Percentiles rank a stretch among this genome's conserved stretches.
These are phyloP conservation scores for Branchinecta lynchi DNA, from an alignment of 1,140 invertebrate genomes.

Conservation along the genomic window DNA sequence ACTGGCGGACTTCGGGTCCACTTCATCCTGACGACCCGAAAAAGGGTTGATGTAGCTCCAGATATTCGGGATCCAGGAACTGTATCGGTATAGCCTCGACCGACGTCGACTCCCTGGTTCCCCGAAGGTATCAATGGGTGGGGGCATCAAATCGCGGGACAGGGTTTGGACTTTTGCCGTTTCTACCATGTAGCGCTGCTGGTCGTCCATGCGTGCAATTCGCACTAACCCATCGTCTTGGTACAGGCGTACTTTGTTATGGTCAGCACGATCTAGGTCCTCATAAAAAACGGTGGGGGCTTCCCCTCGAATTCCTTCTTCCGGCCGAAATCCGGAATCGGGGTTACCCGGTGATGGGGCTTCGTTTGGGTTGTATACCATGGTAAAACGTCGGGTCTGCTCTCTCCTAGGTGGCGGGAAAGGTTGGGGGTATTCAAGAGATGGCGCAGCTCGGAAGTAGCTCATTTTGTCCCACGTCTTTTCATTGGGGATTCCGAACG, in stretches of 20 bases:
- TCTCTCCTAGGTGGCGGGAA: neutral
- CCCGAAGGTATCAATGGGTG: neutral
- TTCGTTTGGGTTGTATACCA: conserved; percentile 3
- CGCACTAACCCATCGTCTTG: neutral
- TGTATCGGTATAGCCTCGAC: neutral
- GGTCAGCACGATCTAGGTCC: neutral
- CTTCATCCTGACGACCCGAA: neutral
- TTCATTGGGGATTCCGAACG: neutral
- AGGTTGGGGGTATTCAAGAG: neutral
- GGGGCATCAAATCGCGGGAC: neutral
- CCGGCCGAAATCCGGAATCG: neutral
- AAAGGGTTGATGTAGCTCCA: neutral
- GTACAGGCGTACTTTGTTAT: neutral
- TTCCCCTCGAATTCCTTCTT: neutral
- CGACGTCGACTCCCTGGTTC: neutral
- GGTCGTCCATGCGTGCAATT: neutral
- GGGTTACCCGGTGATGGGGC: neutral
- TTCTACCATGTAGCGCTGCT: neutral
- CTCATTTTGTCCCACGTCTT: neutral
- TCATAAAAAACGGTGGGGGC: neutral
- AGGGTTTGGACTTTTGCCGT: neutral
- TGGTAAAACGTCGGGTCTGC: neutral
- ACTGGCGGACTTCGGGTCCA: neutral
- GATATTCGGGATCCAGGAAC: neutral
- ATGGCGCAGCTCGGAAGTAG: neutral